A percentile compares a stretch with the other conserved stretches of the same genome.
Conservation (phyloP, 1,140 invertebrate species). For the Teleogryllus occipitalis region DNA sequence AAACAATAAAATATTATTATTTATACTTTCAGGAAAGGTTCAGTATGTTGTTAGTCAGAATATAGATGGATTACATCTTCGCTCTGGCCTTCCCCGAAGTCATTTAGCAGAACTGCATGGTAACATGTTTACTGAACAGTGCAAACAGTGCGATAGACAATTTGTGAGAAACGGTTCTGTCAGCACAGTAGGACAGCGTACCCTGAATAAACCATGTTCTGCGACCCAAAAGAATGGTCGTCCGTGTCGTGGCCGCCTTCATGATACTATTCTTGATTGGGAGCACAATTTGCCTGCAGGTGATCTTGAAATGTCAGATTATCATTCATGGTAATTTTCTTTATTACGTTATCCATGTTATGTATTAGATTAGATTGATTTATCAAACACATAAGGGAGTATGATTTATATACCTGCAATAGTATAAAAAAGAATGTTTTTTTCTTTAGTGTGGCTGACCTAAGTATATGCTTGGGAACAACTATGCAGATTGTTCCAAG, state of each 20-base stretch:
- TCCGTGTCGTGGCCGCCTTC: slow-evolving; percentile 73
- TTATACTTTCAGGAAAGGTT: slow-evolving; percentile 50
- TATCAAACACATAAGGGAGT: background rate
- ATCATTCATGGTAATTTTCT: slow-evolving; percentile 70
- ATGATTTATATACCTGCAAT: background rate
- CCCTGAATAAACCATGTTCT: slow-evolving; percentile 66
- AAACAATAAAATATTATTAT: background rate
- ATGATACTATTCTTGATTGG: slow-evolving; percentile 97
- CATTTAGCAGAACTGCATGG: slow-evolving; percentile 91
- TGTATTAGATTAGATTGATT: background rate
- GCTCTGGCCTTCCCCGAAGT: slow-evolving; percentile 72
- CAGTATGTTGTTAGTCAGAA: slow-evolving; percentile 94
- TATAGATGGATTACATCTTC: slow-evolving; percentile 94
- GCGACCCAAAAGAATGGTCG: slow-evolving; percentile 49
- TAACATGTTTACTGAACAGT: slow-evolving; percentile 96
- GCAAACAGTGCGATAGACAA: slow-evolving; percentile 80
- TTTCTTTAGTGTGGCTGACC: slow-evolving; percentile 44
- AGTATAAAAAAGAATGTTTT: background rate
- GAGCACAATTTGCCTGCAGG: slow-evolving; percentile 87
- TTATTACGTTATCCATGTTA: background rate
- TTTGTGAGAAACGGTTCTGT: slow-evolving; percentile 73
- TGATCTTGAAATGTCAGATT: slow-evolving; percentile 77
- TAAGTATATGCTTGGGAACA: slow-evolving; percentile 78
- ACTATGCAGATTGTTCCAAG: slow-evolving; percentile 96
- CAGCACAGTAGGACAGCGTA: slow-evolving; percentile 85